Percentiles rank a stretch among this genome's conserved stretches.
Conservation (phyloP, 2,888 invertebrate genomes). For the Pyralis farinalis region DNA sequence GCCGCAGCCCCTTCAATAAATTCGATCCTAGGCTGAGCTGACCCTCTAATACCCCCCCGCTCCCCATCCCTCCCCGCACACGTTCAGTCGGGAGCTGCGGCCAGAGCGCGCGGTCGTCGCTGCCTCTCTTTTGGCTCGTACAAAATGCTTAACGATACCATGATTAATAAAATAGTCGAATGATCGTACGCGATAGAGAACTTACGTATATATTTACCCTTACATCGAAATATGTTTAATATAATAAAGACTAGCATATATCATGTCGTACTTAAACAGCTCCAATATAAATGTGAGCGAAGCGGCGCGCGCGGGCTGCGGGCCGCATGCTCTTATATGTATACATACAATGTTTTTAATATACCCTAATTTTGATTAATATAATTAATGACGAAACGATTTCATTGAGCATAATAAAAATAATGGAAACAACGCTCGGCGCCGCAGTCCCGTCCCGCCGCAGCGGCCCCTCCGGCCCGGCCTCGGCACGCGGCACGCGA, state of each 20-base stretch:
- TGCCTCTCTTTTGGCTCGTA: slow-evolving; percentile 28
- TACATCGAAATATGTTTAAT: slow-evolving; percentile 52
- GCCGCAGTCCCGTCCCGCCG: neutral
- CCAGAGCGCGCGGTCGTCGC: slow-evolving; percentile 29
- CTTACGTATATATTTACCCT: slow-evolving; percentile 57
- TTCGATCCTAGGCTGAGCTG: slow-evolving; percentile 34
- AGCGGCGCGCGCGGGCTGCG: slow-evolving; percentile 16
- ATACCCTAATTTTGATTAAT: slow-evolving; percentile 43
- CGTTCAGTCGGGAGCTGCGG: slow-evolving; percentile 33
- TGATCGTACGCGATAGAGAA: slow-evolving; percentile 48
- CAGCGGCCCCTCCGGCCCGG: neutral
- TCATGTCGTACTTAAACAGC: slow-evolving; percentile 57
- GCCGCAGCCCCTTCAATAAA: slow-evolving; percentile 19
- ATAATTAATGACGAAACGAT: slow-evolving; percentile 44
- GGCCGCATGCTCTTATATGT: slow-evolving; percentile 15
- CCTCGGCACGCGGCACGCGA: neutral
- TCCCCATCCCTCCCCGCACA: too few species aligned
- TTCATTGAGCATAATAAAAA: slow-evolving; percentile 64
- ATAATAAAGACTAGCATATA: slow-evolving; percentile 78
- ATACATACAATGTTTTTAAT: slow-evolving; percentile 30
- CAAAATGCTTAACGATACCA: slow-evolving; percentile 46
- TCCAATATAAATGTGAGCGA: slow-evolving; percentile 44
- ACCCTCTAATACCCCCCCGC: too few species aligned
- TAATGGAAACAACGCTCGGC: neutral
- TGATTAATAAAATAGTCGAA: slow-evolving; percentile 52